Base-by-base conservation (phyloP, 2,888 invertebrate genomes). In the Petrolisthes manimaculis region DNA sequence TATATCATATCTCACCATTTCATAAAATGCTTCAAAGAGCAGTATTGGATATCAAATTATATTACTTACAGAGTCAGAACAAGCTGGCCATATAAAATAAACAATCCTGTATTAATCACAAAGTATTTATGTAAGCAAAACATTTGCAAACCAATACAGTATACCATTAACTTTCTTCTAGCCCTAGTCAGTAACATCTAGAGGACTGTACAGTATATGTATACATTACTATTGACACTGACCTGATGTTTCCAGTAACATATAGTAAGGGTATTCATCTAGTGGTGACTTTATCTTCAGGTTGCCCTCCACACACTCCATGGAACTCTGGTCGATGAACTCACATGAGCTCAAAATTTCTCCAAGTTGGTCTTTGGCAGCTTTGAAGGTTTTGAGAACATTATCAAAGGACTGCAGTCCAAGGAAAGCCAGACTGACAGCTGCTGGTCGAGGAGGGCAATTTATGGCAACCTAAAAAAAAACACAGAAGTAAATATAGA, bases 281-380 rank as follows among this genome's bases (percentile, higher is more conserved):
- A 94, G 91, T 81, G 94, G 93, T 92, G 93, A 93, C 92, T 94
- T 94, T 67, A 96, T 91, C 12, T 95, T 94, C 83, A 95, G 94
- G 92, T 96, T 95, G 77, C 94, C 93, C 0, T 94, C 94, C 0
- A 95, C 95, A 69, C 95, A 94, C n/a, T 94, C 94, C 92, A 99
- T 94, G 0, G 97, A 95, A 75, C 93, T 93, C 14, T 94, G 94
- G 93, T 99, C 99, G 90, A 99, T 96, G 94, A 99, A 95, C 94
- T 99, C 99, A 93, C 97, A 99, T 0, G 99, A 97, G 5, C 99
- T 98, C 74, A 99, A 93, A 91, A 98, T 97, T 94, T 99, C 99
- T 0, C 96, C 97, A 14, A 98, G 93, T 53, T 95, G 95, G 0
- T 93, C 93, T 93, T 96, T 97, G 0, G 98, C 97, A 90, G 95